phyloP scores from a whole-genome alignment of 2,797 vertebrate genomes.

The Galaxias olidus region DNA sequence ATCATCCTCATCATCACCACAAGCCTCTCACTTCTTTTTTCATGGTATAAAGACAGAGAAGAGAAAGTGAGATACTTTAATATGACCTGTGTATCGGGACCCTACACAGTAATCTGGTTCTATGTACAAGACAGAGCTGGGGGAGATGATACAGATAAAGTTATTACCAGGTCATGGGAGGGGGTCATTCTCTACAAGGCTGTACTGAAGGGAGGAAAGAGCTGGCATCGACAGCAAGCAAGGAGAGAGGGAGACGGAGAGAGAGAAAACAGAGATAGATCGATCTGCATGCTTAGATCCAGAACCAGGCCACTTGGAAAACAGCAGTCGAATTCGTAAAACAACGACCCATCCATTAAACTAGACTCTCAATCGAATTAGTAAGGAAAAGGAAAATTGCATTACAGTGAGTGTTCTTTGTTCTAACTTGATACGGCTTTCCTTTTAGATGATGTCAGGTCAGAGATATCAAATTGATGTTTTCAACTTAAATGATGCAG shows the following conservation, averaged over 20 bases:
- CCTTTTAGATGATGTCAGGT: not conserved
- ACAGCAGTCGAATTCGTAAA: slow-evolving; percentile 57
- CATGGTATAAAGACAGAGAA: slow-evolving; percentile 51
- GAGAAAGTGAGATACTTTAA: slow-evolving; percentile 46
- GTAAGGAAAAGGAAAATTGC: slow-evolving; percentile 11
- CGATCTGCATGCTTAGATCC: slow-evolving; percentile 71
- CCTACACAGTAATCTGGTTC: slow-evolving; percentile 64
- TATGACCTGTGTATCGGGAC: slow-evolving; percentile 65
- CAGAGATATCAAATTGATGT: too few relatives aligned
- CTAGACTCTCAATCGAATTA: slow-evolving; percentile 38
- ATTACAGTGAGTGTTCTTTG: not conserved
- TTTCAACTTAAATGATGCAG: too few relatives aligned
- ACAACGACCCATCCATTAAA: slow-evolving; percentile 34
- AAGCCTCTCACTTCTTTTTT: not conserved
- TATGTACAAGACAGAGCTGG: slow-evolving; percentile 76
- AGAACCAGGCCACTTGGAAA: slow-evolving; percentile 53
- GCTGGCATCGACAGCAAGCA: slow-evolving; percentile 65
- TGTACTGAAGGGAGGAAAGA: slow-evolving; percentile 55
- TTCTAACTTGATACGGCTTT: slow-evolving; percentile 1
- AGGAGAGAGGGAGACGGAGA: slow-evolving; percentile 55
- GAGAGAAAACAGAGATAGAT: slow-evolving; percentile 53
- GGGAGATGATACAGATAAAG: slow-evolving; percentile 67
- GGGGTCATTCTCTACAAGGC: slow-evolving; percentile 67
- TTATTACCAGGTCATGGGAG: slow-evolving; percentile 63
- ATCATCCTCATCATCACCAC: not conserved